Evolutionary conservation across 2,888 invertebrate genomes (phyloP).

Genomic region (Falcaria lacertinaria): DNA sequence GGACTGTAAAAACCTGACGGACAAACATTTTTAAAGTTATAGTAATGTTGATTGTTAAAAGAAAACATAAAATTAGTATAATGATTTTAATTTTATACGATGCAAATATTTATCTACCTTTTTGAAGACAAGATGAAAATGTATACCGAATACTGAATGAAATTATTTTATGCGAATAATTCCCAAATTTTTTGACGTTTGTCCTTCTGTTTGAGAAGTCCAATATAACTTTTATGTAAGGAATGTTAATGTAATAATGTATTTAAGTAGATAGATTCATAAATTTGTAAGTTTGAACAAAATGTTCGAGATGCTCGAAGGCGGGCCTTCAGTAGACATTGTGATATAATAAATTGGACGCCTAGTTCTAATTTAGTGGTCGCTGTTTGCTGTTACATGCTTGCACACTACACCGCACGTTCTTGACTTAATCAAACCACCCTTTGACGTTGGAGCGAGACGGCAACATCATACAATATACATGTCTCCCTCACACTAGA

Average conservation of each 20-base stretch:
- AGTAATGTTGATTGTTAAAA: too few species aligned
- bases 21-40: too few species aligned
- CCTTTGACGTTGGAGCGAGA: conserved; percentile 22
- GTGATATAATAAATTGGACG: conserved; percentile 33
- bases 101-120: too few species aligned
- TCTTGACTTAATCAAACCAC: conserved; percentile 23
- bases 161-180: too few species aligned
- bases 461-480: conserved; percentile 15
- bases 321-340: conserved; percentile 28
- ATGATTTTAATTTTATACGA: too few species aligned
- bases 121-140: too few species aligned
- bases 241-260: conserved; percentile 12
- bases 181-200: background rate
- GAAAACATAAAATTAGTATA: too few species aligned
- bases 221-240: conserved; percentile 4
- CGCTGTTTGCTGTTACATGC: conserved; percentile 18
- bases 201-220: background rate
- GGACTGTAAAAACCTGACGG: too few species aligned
- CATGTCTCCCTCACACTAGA: conserved; percentile 6
- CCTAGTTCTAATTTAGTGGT: conserved; percentile 19
- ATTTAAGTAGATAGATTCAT: conserved; percentile 51
- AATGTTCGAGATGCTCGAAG: conserved; percentile 39
- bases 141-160: too few species aligned
- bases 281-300: conserved; percentile 66
- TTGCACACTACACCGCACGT: conserved; percentile 7